Evolutionary conservation across 30 jellyfish, hydroid and myxozoan species (phyloP).

Genomic region (Catostylus mosaicus): DNA sequence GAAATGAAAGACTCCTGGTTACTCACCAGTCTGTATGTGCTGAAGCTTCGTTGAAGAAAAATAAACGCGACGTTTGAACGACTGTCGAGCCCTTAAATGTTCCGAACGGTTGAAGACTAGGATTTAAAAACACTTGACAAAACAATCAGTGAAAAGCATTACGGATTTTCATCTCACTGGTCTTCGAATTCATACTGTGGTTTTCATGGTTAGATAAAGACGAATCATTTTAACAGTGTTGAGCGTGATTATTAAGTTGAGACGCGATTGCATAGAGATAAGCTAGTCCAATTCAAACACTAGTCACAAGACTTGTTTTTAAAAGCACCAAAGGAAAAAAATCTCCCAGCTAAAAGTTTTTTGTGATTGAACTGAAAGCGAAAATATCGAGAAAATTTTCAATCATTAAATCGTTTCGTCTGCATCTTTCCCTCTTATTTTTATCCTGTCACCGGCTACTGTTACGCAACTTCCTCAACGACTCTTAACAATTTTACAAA

Average conservation of each 20-base stretch:
- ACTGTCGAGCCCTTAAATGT: conserved; percentile 19
- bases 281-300: conserved; percentile 37
- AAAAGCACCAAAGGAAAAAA: not conserved
- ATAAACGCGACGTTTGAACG: not conserved
- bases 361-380: too few relatives aligned
- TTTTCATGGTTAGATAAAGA: conserved; percentile 59
- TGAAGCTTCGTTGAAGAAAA: not conserved
- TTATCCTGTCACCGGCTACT: too few relatives aligned
- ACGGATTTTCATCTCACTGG: conserved; percentile 63
- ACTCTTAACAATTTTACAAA: too few relatives aligned
- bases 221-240: conserved; percentile 44
- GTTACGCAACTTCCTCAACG: too few relatives aligned
- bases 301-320: conserved; percentile 11
- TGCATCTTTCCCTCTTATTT: too few relatives aligned
- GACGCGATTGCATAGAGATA: conserved; percentile 10
- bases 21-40: not conserved
- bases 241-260: conserved; percentile 18
- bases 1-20: too few relatives aligned
- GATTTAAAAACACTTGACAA: conserved; percentile 26
- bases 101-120: conserved; percentile 6
- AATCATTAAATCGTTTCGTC: too few relatives aligned
- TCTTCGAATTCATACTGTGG: conserved; percentile 50
- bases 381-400: too few relatives aligned
- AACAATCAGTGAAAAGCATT: conserved; percentile 49
- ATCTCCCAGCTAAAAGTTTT: too few relatives aligned